Base-by-base conservation (phyloP, 2,888 invertebrate genomes). In the Portevinia maculata region DNA sequence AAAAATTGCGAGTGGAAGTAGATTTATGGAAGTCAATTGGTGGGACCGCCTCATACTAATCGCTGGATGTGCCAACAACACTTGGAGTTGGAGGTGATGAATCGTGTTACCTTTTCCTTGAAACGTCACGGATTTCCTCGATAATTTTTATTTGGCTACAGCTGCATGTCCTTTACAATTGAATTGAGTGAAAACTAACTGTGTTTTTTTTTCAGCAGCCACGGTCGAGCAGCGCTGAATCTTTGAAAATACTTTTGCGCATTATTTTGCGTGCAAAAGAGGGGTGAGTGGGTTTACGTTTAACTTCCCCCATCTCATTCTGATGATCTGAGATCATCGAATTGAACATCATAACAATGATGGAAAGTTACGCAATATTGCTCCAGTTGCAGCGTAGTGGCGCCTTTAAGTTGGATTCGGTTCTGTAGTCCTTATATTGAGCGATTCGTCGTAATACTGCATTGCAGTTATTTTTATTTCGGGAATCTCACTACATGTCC, bases 21-120 rank as follows among this genome's bases (percentile, higher is more conserved):
- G 55, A 41, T 78, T 64, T 64, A 70, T 64, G 64, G 5, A 57
- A 62, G 57, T 64, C 39, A 70, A 62, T 53, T 44, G 44, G 53
- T 41, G 11, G 4, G 6, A 4, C 3, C 34, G n/a, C n/a, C 34
- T 7, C 9, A 0, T 44, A 11, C 5, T 9, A 41, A 41, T 44
- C 11, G 3, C 19, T 39, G 44, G 15, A 41, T 41, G 3, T n/a
- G n/a, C n/a, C n/a, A 8, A 8, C 0, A 17, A 41, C 17, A 9
- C 8, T 6, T 11, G 11, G 15, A 44, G 1, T 6, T 17, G n/a
- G n/a, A 11, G 21, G 11, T 4, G 8, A 5, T 17, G 3, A 1
- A 21, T 44, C 19, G 19, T 21, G 21, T 44, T 9, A 44, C 44
- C 39, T 7, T 39, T 39, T 39, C 1, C 13, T 39, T 15, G 7